Conservation (phyloP, 2,113 vertebrate genomes). For the Mormoops blainvillei region DNA sequence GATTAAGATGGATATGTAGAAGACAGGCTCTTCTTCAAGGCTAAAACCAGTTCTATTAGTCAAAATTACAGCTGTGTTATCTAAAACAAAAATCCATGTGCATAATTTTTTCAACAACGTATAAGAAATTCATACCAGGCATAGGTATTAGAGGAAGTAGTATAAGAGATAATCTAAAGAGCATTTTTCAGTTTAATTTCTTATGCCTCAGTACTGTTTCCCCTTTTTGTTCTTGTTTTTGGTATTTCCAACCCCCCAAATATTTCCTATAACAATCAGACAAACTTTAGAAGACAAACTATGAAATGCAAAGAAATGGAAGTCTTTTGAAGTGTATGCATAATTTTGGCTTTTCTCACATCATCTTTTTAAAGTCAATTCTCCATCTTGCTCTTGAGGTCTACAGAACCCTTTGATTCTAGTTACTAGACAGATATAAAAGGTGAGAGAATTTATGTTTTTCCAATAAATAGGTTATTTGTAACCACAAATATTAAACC, state of each 20-base stretch:
- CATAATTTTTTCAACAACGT: background rate
- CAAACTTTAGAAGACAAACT: background rate
- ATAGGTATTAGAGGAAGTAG: background rate
- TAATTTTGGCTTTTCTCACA: background rate
- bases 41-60: conserved; percentile 86
- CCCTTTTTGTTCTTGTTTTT: background rate
- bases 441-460: background rate
- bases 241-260: background rate
- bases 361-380: background rate
- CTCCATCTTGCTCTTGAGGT: background rate
- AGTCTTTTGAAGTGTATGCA: background rate
- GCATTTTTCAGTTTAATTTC: background rate
- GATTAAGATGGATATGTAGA: conserved; percentile 87
- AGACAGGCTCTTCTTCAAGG: conserved; percentile 82
- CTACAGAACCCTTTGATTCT: background rate
- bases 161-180: background rate
- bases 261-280: background rate
- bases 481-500: background rate
- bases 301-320: background rate
- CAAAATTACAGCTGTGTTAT: conserved; percentile 91
- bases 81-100: conserved; percentile 78
- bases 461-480: background rate
- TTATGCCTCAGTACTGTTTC: background rate
- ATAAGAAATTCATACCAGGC: background rate
- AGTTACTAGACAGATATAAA: background rate